Evolutionary conservation across 2,113 vertebrate genomes (phyloP), one percentile per base, ranked within the genome.

Genomic region (Mixornis gularis): DNA sequence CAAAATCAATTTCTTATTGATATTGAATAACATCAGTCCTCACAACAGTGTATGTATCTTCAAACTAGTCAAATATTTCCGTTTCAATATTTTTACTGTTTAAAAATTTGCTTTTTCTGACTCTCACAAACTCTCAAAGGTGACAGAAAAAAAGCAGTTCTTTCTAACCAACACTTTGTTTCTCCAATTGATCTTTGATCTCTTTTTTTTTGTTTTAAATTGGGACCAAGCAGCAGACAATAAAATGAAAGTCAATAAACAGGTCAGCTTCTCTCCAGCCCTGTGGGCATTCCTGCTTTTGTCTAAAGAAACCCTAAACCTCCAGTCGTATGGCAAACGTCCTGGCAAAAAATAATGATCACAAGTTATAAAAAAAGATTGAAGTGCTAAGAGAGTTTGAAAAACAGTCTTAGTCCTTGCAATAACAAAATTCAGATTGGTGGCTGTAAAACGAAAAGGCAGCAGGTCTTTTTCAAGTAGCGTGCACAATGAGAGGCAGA

Each of bases 211-310:
- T 76, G 11, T 89, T 81, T 56, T 20, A 1, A 87, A 85, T 80
- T 87, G 71, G 34, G n/a, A 58, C 18, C 36, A 63, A 56, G 8
- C 15, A 78, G 43, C 27, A 92, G 68, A 92, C 59, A 68, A 80
- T 80, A 83, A 94, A 88, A 73, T 60, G 21, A 41, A 89, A 82
- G 66, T 62, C 83, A 92, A 82, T 90, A 86, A 95, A 76, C 51
- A 81, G 70, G 77, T 85, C 87, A 76, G 30, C 66, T 92, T 43
- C 70, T 41, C 17, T 46, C 32, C 62, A 73, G 32, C 51, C 51
- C 29, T 66, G 38, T 13, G 58, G 73, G 72, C 77, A 66, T 89
- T 87, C 24, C 24, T 53, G 19, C 8, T 34, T 81, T 86, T 68
- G 41, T 51, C 53, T 55, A 52, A 77, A 94, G 63, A 55, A 29